phyloP scores from a whole-genome alignment of 2,113 vertebrate species.

The Pituophis catenifer region DNA sequence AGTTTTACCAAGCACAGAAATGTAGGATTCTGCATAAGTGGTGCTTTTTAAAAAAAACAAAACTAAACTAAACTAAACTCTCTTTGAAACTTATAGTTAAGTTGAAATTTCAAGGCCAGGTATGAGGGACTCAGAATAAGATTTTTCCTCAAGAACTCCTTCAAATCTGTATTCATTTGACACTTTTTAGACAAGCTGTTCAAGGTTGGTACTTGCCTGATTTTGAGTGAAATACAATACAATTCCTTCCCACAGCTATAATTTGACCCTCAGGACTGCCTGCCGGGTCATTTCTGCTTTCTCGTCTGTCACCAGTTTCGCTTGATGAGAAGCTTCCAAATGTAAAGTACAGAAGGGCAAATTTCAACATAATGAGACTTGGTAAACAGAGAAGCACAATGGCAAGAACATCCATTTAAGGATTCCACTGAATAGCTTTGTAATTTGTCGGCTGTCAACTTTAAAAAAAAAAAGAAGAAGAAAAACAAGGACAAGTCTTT shows the following conservation, averaged over 20 bases:
- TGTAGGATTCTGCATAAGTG: not conserved
- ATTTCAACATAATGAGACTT: conserved; percentile 48
- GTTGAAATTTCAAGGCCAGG: not conserved
- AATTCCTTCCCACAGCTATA: not conserved
- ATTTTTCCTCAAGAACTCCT: not conserved
- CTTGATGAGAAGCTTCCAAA: conserved; percentile 41
- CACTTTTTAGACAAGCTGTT: conserved; percentile 3
- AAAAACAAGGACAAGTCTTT: not conserved
- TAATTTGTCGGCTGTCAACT: conserved; percentile 23
- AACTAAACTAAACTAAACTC: not conserved
- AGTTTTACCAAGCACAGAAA: not conserved
- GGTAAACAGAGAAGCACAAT: conserved; percentile 17
- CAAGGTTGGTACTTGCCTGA: not conserved
- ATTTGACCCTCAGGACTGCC: not conserved
- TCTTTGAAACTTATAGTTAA: not conserved
- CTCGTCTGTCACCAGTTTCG: conserved; percentile 39
- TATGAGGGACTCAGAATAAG: not conserved
- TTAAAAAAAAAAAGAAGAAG: not conserved
- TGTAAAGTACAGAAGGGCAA: conserved; percentile 34
- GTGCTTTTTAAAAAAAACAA: not conserved
- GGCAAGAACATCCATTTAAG: not conserved
- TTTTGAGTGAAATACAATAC: not conserved
- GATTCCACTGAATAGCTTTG: not conserved
- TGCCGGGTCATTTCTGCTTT: conserved; percentile 22
- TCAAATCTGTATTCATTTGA: not conserved